A percentile compares a stretch with the other conserved stretches of the same genome.
Evolutionary conservation across 2,797 vertebrate species (phyloP).

Genomic region (Chromobotia macracanthus): DNA sequence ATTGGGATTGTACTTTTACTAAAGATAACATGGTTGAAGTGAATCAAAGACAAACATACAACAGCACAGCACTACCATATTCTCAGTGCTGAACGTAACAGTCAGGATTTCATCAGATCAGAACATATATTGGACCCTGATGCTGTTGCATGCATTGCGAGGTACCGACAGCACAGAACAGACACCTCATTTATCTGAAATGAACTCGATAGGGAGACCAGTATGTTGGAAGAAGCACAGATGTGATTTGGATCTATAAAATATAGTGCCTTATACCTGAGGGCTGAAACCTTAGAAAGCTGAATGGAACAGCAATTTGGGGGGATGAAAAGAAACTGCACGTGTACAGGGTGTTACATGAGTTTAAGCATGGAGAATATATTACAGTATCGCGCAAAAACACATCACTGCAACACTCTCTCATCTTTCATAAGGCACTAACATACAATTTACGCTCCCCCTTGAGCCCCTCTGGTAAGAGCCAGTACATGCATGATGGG

Average conservation of each 20-base stretch:
- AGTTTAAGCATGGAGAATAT: slow-evolving; percentile 54
- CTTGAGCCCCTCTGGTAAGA: slow-evolving; percentile 29
- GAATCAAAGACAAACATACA: not conserved
- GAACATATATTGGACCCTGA: not conserved
- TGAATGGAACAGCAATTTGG: slow-evolving; percentile 57
- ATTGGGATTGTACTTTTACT: slow-evolving; percentile 16
- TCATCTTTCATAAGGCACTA: slow-evolving; percentile 27
- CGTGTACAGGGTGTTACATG: slow-evolving; percentile 55
- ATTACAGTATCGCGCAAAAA: slow-evolving; percentile 51
- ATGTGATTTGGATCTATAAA: slow-evolving; percentile 35
- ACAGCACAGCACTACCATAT: not conserved
- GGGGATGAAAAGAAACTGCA: slow-evolving; percentile 54
- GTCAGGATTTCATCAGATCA: slow-evolving; percentile 29
- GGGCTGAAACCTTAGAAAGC: slow-evolving; percentile 33
- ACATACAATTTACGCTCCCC: slow-evolving; percentile 56
- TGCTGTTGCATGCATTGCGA: not conserved
- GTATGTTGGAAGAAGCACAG: slow-evolving; percentile 27
- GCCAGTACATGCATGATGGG: slow-evolving; percentile 24
- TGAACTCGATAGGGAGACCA: slow-evolving; percentile 30
- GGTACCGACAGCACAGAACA: slow-evolving; percentile 12
- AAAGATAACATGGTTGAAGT: slow-evolving; percentile 52
- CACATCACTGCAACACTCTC: slow-evolving; percentile 35
- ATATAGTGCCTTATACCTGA: slow-evolving; percentile 21
- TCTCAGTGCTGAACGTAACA: not conserved
- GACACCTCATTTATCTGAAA: slow-evolving; percentile 43